Evolutionary conservation across 1,140 invertebrate genomes (phyloP), one percentile per base, ranked within the genome.

Genomic region (Diabrotica undecimpunctata): DNA sequence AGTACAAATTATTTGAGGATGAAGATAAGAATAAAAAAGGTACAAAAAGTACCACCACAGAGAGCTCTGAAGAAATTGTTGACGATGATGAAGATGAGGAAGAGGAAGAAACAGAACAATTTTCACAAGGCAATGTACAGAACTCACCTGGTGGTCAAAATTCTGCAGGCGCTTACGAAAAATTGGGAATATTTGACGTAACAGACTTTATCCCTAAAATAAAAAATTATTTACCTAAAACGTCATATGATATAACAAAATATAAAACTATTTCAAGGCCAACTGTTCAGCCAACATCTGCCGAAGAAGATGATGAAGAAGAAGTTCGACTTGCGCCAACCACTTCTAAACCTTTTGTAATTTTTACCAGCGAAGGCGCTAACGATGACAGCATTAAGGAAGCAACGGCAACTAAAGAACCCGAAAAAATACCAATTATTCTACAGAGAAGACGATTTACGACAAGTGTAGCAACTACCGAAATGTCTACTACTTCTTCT

Each of bases 221-320:
- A 5, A 75, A 77, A 65, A 70, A 62, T 54, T 73, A 75, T 58
- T 65, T 54, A 35, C 72, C 74, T 5, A 72, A 64, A 65, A 77
- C 75, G 7, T 56, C 73, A 0, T 70, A 78, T 36, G 77, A 79
- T 63, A 72, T 70, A 46, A 77, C 75, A 0, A 79, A 77, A 66
- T 79, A 79, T 56, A 79, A 76, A 67, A 77, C 75, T 11, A 79
- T 79, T 51, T 67, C 75, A 66, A 36, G 77, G 41, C 46, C 70
- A 10, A 63, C 36, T 10, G 11, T 51, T 37, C 38, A 66, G 37
- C 66, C 72, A 61, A 72, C 39, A 62, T 66, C 61, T n/a, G 67
- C 65, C 13, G 68, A 59, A 37, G 35, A 66, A 54, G 69, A 64
- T 35, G 59, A 67, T 39, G 62, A 71, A 59, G 62, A 70, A 50